A percentile compares a stretch with the other conserved stretches of the same genome.
These are phyloP conservation scores for Malurus splendens DNA, from an alignment of 2,797 vertebrate genomes.

Conservation along the genomic window DNA sequence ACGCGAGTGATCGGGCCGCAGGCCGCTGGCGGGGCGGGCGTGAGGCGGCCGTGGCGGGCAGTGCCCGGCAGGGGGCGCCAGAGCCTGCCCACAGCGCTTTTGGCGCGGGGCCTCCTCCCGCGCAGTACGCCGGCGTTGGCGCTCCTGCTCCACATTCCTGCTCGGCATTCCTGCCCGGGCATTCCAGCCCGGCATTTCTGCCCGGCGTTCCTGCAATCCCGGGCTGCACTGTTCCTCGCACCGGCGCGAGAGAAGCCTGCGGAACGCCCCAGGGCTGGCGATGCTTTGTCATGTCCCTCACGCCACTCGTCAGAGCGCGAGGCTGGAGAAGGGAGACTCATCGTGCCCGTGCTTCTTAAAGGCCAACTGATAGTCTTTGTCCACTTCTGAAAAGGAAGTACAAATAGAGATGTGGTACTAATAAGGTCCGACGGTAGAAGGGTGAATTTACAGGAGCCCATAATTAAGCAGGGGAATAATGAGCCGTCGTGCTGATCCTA, in stretches of 20 bases:
- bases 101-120: background rate
- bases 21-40: background rate
- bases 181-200: background rate
- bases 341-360: background rate
- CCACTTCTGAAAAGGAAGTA: background rate
- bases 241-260: fast-evolving
- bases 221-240: background rate
- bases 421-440: background rate
- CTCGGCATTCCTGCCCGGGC: background rate
- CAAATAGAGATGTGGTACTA: background rate
- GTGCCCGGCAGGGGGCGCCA: background rate
- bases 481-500: background rate
- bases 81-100: background rate
- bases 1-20: fast-evolving
- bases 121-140: fast-evolving
- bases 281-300: fast-evolving
- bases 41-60: background rate
- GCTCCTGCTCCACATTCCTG: fast-evolving
- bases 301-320: background rate
- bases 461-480: background rate
- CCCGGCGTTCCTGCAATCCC: background rate
- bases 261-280: fast-evolving
- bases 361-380: background rate
- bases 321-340: background rate
- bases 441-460: background rate